Evolutionary conservation across 2,797 vertebrate genomes (phyloP), one percentile per base, ranked within the genome.

Genomic region (Catamblyrhynchus diadema): DNA sequence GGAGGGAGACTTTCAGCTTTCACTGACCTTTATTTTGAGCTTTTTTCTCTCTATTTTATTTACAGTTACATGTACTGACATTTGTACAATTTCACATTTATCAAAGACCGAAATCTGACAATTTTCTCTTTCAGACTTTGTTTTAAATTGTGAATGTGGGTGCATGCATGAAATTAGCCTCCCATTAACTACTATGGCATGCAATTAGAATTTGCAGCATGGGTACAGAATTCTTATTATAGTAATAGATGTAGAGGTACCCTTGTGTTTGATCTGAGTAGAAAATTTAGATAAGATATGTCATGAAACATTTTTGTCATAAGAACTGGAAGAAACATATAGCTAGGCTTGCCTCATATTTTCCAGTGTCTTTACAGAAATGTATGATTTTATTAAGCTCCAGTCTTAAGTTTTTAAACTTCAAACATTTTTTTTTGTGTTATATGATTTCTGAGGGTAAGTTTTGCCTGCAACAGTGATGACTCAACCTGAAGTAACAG

Each of bases 21-120:
- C 59, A 59, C 32, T 97, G 94, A 97, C 94, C 95, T 97, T 98
- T 97, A 97, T 95, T 95, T 57, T 86, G 81, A 93, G 93, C 48
- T 84, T 97, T 96, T 87, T 65, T 65, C 59, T 90, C 39, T 94
- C 69, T 91, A 10, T 65, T 97, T 93, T 97, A 96, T 97, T 97
- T 97, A 92, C 73, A 93, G 67, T 71, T 93, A 88, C 86, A 91
- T 66, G 30, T 96, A 83, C 66, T 96, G 94, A 96, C 91, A 97
- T 97, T 98, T 97, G 86, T 97, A 88, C 74, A 95, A 91, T 69
- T 96, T 97, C 90, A 96, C 51, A 44, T 95, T 94, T 88, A 67
- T 96, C 95, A 95, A 82, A 94, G 88, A 81, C 79, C 73, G 64
- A 97, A 97, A 90, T 90, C 60, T 83, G 67, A 67, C 77, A 92